phyloP scores from a whole-genome alignment of 1,140 invertebrate species.

The Penaeus vannamei region DNA sequence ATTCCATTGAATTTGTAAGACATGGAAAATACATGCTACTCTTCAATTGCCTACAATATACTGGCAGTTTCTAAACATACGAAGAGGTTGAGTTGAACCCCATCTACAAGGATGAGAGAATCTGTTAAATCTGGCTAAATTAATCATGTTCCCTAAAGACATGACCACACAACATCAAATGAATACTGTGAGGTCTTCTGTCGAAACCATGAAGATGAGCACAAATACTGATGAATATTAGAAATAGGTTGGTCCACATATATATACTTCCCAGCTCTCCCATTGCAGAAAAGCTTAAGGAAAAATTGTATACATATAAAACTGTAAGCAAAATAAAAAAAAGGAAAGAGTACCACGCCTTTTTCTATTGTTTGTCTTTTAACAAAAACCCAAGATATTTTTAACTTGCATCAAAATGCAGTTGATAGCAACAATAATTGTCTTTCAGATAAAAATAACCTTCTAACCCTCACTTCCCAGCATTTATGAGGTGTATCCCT shows the following conservation, averaged over 20 bases:
- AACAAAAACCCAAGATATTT: too few relatives aligned
- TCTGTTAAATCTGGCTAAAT: constrained; percentile 28
- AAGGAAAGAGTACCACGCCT: background rate
- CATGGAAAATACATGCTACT: constrained; percentile 34
- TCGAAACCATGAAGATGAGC: constrained; percentile 6
- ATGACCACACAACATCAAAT: constrained; percentile 31
- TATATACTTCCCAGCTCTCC: constrained; percentile 4
- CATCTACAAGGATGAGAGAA: constrained; percentile 32
- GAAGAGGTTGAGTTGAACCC: constrained; percentile 30
- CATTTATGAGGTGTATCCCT: too few relatives aligned
- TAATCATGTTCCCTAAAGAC: constrained; percentile 37
- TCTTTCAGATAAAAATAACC: too few relatives aligned
- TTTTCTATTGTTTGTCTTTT: too few relatives aligned
- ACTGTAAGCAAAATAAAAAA: background rate
- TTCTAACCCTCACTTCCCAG: too few relatives aligned
- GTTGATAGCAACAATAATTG: too few relatives aligned
- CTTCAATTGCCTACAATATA: constrained; percentile 26
- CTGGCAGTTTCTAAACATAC: constrained; percentile 35
- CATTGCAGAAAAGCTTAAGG: too few relatives aligned
- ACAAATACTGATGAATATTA: constrained; percentile 40
- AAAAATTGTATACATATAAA: background rate
- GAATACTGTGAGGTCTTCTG: background rate
- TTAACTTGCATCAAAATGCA: too few relatives aligned
- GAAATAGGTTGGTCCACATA: constrained; percentile 54
- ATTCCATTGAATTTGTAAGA: constrained; percentile 52